These are phyloP conservation scores for Alitta virens DNA, from an alignment of 2,888 invertebrate species.

Conservation along the genomic window DNA sequence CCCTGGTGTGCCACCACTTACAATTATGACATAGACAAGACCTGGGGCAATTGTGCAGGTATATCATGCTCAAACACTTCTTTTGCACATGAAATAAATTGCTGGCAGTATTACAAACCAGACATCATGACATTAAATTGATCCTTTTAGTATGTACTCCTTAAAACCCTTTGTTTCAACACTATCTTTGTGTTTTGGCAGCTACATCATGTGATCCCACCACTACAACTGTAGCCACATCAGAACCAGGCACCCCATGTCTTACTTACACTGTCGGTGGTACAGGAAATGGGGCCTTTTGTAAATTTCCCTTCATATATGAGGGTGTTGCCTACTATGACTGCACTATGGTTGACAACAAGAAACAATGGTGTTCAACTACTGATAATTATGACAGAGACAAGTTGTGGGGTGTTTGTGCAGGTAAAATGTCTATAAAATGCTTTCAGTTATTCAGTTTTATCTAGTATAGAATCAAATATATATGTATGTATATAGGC, in stretches of 20 bases:
- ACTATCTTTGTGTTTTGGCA: too few species aligned
- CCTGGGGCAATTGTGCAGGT: slow-evolving; percentile 6
- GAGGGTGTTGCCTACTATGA: background rate
- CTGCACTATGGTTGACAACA: slow-evolving; percentile 2
- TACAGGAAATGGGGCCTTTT: slow-evolving; percentile 5
- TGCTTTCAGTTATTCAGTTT: too few species aligned
- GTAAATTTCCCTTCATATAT: slow-evolving; percentile 14
- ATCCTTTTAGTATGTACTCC: too few species aligned
- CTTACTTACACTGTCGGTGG: background rate
- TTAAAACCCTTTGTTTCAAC: too few species aligned
- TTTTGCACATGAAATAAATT: too few species aligned
- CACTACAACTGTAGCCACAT: too few species aligned
- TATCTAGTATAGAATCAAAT: too few species aligned
- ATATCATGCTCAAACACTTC: too few species aligned
- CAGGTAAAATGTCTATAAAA: background rate
- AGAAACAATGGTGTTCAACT: slow-evolving; percentile 10
- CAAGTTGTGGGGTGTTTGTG: slow-evolving; percentile 5
- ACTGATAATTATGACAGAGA: slow-evolving; percentile 14
- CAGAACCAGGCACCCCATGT: background rate
- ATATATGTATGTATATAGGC: too few species aligned
- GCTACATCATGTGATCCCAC: too few species aligned
- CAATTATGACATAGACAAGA: slow-evolving; percentile 13
- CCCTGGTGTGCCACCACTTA: slow-evolving; percentile 13
- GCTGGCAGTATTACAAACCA: too few species aligned
- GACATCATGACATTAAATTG: too few species aligned